Evolutionary conservation across 2,113 vertebrate genomes (phyloP).

Genomic region (Dinomys branickii): DNA sequence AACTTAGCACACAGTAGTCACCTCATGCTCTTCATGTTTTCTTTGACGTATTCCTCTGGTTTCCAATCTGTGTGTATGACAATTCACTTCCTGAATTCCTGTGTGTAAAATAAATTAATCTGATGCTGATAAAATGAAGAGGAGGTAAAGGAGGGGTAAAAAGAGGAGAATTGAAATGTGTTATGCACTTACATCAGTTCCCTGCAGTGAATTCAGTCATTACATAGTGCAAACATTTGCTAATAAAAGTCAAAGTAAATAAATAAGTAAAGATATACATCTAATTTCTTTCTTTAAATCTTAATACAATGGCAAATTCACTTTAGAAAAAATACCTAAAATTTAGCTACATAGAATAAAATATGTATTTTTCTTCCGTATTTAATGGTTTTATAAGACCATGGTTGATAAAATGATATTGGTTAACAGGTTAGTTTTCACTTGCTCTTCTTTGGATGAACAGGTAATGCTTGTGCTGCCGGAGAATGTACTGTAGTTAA

Average conservation of each 20-base stretch:
- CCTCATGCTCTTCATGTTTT: background rate
- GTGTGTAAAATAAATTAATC: background rate
- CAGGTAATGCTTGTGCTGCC: background rate
- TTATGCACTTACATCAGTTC: background rate
- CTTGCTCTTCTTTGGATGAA: background rate
- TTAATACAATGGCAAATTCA: background rate
- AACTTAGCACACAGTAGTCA: background rate
- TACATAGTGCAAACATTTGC: background rate
- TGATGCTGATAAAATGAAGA: background rate
- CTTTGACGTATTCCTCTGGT: background rate
- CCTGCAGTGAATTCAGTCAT: background rate
- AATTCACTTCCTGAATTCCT: background rate
- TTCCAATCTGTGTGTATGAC: background rate
- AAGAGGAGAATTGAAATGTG: background rate
- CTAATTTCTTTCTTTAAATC: background rate
- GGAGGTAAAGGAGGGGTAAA: background rate
- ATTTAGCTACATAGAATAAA: background rate
- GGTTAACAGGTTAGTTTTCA: background rate
- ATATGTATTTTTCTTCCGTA: background rate
- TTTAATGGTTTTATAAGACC: background rate
- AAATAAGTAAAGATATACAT: background rate
- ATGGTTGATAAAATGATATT: background rate
- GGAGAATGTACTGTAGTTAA: rapidly evolving
- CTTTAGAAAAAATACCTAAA: background rate
- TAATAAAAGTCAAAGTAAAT: background rate